Base-by-base conservation (phyloP, 1,140 invertebrate species). In the Aleiodes sp. region DNA sequence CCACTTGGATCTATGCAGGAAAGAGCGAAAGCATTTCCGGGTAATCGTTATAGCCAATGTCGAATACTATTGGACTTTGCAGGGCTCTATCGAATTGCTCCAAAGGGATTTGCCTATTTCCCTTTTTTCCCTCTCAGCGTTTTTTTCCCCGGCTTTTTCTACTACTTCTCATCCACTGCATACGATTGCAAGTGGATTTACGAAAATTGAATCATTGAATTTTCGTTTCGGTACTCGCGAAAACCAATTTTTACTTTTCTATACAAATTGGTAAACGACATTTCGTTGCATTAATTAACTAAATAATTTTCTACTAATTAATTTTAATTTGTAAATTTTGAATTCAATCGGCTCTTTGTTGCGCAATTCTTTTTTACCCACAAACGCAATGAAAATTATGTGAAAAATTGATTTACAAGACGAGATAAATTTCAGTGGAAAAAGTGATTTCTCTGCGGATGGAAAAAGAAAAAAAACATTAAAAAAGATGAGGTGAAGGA, bases 21-120 rank as follows among this genome's bases (percentile, higher is more conserved):
- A 59, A 28, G 31, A 31, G 56, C 24, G 28, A 59, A 59, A 59
- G 56, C 56, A 59, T 31, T 59, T 59, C 56, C 56, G 4, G 26
- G 56, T 59, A 31, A 59, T 4, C 56, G 26, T n/a, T n/a, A n/a
- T n/a, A n/a, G 26, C 21, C 46, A 21, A 21, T 9, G 21, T 9
- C 19, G 16, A 52, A 52, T 52, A 16, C 41, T 7, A 46, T 52
- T 21, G 46, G 46, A 21, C 14, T 43, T 16, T 24, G 19, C 41
- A 16, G 7, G 41, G 8, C 41, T 19, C 41, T 6, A n/a, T 24
- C 9, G 16, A 52, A 52, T 52, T 24, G 21, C 26, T 52, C 46
- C 19, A 35, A 10, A 24, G 46, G 21, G 46, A 52, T 21, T 52
- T 52, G 26, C 10, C 46, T 21, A 52, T 52, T 52, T 52, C 46